Base-by-base conservation (phyloP, 2,797 vertebrate species). In the Melanotaenia maccullochi region DNA sequence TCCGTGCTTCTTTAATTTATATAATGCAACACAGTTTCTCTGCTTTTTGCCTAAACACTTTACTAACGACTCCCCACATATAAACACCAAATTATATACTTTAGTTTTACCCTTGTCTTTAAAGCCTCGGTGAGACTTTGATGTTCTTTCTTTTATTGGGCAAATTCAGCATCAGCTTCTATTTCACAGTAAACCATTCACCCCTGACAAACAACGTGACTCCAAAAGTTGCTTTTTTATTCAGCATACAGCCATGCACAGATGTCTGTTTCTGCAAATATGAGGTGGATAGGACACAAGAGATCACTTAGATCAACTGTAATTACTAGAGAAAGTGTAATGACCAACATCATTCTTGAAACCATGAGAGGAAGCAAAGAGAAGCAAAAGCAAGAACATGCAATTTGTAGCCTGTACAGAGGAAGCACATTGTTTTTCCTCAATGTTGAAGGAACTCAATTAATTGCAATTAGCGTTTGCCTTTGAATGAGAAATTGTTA, bases 131-230 rank as follows among this genome's bases (percentile, higher is more conserved):
- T 70, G 79, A 14, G 71, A 73, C 65, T 82, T 65, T 65, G 49
- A 70, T 3, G 11, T 28, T 28, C 25, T 9, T 42, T 42, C 85
- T 65, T 80, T 74, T 76, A 60, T 73, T 83, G 82, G 51, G 61
- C 77, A 62, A 71, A 87, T 82, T 82, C 75, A 85, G 65, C 60
- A 73, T 30, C 62, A 72, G 25, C 22, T 13, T 49, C 9, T 66
- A 58, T 75, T 68, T 58, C 69, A 70, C 47, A 69, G 71, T 51
- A 71, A 78, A 66, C 20, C 40, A 6, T 65, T 83, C 57, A 60
- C 62, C 56, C 49, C 40, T 67, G 79, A 85, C 67, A 71, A 79
- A 79, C 65, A 82, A 78, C 81, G 81, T 78, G 62, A 56, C 47
- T 65, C 75, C 80, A 75, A 85, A 84, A 81, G 76, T 60, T 79